Evolutionary conservation across 2,113 vertebrate genomes (phyloP).

Genomic region (Antechinus stuartii): DNA sequence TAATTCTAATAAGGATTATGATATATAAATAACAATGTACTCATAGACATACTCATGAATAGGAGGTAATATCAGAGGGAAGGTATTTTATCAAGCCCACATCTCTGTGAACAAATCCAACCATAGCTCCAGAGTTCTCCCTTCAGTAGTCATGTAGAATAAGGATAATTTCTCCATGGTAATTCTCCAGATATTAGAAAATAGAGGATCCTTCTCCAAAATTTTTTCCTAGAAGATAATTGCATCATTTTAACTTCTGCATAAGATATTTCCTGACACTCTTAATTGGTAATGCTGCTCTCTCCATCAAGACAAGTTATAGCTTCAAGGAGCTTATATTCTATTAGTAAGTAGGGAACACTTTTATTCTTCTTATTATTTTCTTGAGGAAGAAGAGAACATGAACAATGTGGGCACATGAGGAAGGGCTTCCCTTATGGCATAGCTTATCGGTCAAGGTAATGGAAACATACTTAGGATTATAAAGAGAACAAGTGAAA

Average conservation of each 20-base stretch:
- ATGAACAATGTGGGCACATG: background rate
- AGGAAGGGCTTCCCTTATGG: background rate
- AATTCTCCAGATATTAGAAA: background rate
- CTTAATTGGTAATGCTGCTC: background rate
- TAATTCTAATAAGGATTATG: background rate
- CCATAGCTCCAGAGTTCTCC: background rate
- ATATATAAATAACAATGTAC: background rate
- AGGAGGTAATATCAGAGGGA: background rate
- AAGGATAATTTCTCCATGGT: background rate
- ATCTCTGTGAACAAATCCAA: background rate
- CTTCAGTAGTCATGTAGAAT: background rate
- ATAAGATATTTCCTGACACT: background rate
- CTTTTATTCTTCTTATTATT: background rate
- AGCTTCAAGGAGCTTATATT: background rate
- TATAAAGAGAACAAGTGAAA: background rate
- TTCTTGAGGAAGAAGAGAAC: background rate
- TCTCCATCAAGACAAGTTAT: background rate
- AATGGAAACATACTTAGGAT: background rate
- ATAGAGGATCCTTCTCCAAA: background rate
- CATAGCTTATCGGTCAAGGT: background rate
- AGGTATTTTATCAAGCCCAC: background rate
- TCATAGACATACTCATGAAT: background rate
- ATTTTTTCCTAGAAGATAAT: background rate
- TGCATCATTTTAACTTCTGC: background rate
- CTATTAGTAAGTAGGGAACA: background rate